phyloP scores from a whole-genome alignment of 2,888 invertebrate genomes.

The Chorisops tibialis region DNA sequence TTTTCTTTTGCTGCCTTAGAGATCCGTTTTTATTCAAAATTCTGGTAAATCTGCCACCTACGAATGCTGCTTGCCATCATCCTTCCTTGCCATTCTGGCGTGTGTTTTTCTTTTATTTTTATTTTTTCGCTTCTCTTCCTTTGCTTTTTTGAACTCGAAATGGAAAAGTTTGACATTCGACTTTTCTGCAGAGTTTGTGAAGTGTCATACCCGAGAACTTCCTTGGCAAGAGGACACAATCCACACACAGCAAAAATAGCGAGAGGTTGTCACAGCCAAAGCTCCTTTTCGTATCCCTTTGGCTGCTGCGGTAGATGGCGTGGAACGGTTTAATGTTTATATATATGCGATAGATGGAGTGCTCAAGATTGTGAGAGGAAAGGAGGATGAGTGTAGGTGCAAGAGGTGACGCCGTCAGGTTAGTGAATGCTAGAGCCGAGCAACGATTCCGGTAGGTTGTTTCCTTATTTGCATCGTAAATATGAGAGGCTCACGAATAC shows the following conservation, averaged over 20 bases:
- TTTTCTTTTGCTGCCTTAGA: neutral
- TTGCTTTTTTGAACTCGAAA: constrained; percentile 27
- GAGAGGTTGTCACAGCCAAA: constrained; percentile 14
- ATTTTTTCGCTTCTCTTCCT: too few relatives aligned
- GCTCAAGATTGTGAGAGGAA: neutral
- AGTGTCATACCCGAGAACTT: constrained; percentile 10
- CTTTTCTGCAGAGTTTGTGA: constrained; percentile 27
- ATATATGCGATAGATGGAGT: constrained; percentile 1
- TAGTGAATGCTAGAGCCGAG: too few relatives aligned
- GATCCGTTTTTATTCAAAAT: constrained; percentile 5
- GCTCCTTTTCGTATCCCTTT: constrained; percentile 14
- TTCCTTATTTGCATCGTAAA: constrained; percentile 25
- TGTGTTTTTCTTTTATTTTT: constrained; percentile 4
- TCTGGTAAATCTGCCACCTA: constrained; percentile 19
- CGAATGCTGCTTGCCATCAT: constrained; percentile 15
- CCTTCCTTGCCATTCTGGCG: constrained; percentile 10
- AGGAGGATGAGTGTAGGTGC: too few relatives aligned
- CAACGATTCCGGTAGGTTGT: neutral
- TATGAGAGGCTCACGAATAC: constrained; percentile 27
- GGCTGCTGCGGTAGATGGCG: constrained; percentile 14
- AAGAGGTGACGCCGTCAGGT: too few relatives aligned
- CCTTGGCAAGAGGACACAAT: constrained; percentile 3
- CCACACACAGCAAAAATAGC: neutral
- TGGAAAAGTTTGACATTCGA: constrained; percentile 33
- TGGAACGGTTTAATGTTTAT: constrained; percentile 20